Percentiles rank a stretch among this genome's conserved stretches.
Evolutionary conservation across 2,888 invertebrate species (phyloP).

Genomic region (Sminthurinus aureus): DNA sequence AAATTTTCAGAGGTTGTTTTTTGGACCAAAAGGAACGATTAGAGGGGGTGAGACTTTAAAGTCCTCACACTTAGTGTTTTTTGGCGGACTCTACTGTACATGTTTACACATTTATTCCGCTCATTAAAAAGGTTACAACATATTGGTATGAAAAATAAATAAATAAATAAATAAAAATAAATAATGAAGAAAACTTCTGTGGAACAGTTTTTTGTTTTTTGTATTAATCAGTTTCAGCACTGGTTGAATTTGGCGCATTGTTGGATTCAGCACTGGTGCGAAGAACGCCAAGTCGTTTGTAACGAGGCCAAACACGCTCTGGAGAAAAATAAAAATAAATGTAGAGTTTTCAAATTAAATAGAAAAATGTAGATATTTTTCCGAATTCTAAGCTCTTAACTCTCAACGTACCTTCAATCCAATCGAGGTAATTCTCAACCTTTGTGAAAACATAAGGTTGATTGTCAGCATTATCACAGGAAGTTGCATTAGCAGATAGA

Average conservation of each 20-base stretch:
- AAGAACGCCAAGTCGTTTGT: background rate
- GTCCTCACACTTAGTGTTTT: no score
- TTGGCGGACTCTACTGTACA: no score
- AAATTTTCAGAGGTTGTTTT: no score
- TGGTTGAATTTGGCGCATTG: background rate
- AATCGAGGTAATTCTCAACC: slow-evolving; percentile 30
- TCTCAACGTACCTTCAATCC: slow-evolving; percentile 31
- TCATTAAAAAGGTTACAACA: no score
- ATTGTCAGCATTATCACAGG: background rate
- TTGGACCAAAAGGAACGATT: no score
- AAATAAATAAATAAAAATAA: background rate
- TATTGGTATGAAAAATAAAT: background rate
- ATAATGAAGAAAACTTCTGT: background rate
- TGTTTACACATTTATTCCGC: no score
- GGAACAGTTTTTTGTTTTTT: background rate
- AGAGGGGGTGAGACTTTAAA: no score
- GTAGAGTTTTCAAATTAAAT: no score
- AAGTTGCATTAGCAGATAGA: slow-evolving; percentile 14
- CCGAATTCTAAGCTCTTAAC: background rate
- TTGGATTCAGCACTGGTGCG: background rate
- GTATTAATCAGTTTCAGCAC: background rate
- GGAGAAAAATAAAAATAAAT: no score
- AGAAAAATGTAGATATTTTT: no score
- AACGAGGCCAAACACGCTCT: no score
- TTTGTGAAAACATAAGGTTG: slow-evolving; percentile 24